Base-by-base conservation (phyloP, 2,888 invertebrate genomes). In the Idaea biselata region DNA sequence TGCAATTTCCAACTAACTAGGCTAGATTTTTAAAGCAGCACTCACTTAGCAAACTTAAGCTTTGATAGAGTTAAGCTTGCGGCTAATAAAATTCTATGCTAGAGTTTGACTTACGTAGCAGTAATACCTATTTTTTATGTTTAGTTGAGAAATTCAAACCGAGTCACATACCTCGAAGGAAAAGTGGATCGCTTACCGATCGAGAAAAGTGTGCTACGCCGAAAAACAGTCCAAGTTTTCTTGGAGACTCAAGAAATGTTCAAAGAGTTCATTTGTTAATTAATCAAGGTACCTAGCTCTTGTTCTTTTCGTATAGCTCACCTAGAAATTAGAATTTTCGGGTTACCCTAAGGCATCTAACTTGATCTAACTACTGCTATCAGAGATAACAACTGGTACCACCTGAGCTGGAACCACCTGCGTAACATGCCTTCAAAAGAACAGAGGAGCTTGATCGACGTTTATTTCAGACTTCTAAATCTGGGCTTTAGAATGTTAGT, bases 181-280 rank as follows among this genome's bases (percentile, higher is more conserved):
- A 55, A 1, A 58, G 59, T 8, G 65, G 60, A 1, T 73, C 69
- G 53, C 72, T 72, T 44, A 44, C 59, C 44, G 44, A 31, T 65
- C 58, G 16, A 72, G 58, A 70, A 70, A 71, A 61, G 59, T 56
- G 31, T 60, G 2, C 44, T 4, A 8, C 18, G 7, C 14, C 64
- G 18, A 58, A 62, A 18, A 58, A 17, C 6, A 71, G 64, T 44
- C 44, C 14, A 62, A 62, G n/a, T 66, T 56, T 18, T 18, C 56
- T 56, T 18, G 66, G 73, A 14, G 74, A 77, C 60, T 60, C 69
- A 11, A 78, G 70, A 57, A 83, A 81, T 66, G 67, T 87, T 53
- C 86, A 86, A 65, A 79, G 80, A 73, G 72, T 87, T 6, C 81
- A 84, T 58, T 62, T 81, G 59, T 66, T 86, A 16, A 75, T 82